Conservation (phyloP, 2,113 vertebrate genomes). For the Collichthys lucidus region DNA sequence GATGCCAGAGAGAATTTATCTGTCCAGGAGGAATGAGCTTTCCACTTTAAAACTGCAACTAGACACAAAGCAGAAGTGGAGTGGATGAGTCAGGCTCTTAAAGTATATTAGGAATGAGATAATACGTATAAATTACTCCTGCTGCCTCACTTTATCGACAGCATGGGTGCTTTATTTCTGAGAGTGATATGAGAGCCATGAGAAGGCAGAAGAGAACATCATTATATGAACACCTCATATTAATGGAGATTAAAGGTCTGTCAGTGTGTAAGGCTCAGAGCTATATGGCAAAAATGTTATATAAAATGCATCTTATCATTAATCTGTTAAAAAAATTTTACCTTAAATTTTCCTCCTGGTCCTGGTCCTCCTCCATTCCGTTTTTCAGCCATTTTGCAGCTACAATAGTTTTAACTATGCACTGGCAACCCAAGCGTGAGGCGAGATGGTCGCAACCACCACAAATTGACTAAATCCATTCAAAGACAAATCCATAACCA, state of each 20-base stretch:
- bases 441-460: too few species aligned
- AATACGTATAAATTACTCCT: slow-evolving; percentile 7
- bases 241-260: background rate
- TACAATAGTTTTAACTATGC: too few species aligned
- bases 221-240: background rate
- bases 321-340: too few species aligned
- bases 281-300: too few species aligned
- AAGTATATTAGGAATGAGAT: slow-evolving; percentile 49
- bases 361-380: too few species aligned
- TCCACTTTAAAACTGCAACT: slow-evolving; percentile 40
- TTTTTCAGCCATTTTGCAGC: too few species aligned
- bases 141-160: slow-evolving; percentile 7
- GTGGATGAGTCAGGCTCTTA: slow-evolving; percentile 29
- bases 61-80: slow-evolving; percentile 36
- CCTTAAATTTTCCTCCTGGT: too few species aligned
- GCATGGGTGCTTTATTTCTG: slow-evolving; percentile 11
- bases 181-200: background rate
- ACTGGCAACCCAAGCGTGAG: too few species aligned
- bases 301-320: too few species aligned
- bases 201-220: background rate
- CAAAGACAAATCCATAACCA: background rate
- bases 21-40: slow-evolving; percentile 70
- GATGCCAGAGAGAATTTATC: slow-evolving; percentile 73
- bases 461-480: background rate
- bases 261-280: too few species aligned